Evolutionary conservation across 2,797 vertebrate species (phyloP).

Genomic region (Galaxias olidus): DNA sequence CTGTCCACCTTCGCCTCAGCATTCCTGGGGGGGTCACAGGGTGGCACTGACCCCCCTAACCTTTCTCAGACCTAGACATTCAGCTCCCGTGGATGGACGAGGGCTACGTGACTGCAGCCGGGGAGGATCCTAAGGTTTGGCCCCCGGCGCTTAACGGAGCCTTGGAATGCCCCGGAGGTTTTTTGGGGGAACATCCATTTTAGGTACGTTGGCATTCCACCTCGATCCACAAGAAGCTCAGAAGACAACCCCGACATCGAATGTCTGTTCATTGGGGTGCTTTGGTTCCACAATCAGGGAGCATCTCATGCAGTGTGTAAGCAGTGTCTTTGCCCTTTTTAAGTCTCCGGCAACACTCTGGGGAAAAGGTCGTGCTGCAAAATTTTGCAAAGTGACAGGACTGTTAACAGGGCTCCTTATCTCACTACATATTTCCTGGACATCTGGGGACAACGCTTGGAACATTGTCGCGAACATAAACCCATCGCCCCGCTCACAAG

Average conservation of each 20-base stretch:
- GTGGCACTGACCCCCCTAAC: constrained; percentile 14
- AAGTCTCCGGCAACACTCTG: no score
- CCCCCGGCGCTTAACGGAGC: neutral
- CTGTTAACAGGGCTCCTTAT: no score
- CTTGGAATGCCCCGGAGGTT: constrained; percentile 18
- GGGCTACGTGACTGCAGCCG: constrained; percentile 15
- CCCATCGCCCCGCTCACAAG: no score
- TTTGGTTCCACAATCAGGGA: neutral
- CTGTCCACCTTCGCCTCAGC: constrained; percentile 18
- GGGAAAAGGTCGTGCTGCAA: no score
- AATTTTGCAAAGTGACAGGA: no score
- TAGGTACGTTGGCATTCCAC: neutral
- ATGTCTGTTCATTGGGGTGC: no score
- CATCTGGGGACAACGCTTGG: no score
- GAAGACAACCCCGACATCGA: neutral
- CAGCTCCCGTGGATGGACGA: constrained; percentile 7
- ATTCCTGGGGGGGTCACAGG: constrained; percentile 37
- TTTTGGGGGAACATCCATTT: neutral
- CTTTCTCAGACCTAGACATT: constrained; percentile 36
- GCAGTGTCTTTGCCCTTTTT: no score
- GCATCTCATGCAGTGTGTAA: no score
- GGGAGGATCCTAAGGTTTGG: constrained; percentile 1
- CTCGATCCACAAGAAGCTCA: neutral
- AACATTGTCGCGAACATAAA: no score
- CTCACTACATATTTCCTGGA: no score